These are phyloP conservation scores for Metopia argyrocephala DNA, from an alignment of 2,888 invertebrate genomes.

Conservation along the genomic window DNA sequence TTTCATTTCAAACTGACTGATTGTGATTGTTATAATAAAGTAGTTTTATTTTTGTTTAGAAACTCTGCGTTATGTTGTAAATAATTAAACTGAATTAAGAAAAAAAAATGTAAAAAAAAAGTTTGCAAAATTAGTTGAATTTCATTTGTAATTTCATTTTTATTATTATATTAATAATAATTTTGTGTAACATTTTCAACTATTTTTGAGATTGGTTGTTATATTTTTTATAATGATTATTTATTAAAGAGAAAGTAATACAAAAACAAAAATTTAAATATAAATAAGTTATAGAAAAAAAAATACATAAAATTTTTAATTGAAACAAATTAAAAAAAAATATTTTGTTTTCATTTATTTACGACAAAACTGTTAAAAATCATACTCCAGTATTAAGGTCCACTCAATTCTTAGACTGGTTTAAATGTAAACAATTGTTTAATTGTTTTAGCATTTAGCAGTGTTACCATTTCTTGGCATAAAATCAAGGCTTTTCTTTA, in stretches of 20 bases:
- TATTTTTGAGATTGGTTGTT: conserved; percentile 54
- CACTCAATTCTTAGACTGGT: no score
- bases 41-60: conserved; percentile 39
- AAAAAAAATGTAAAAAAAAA: conserved; percentile 9
- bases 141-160: conserved; percentile 42
- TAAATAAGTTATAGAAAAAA: conserved; percentile 12
- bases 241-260: conserved; percentile 31
- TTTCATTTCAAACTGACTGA: conserved; percentile 55
- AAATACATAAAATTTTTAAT: conserved; percentile 17
- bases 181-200: conserved; percentile 52
- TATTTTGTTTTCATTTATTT: conserved; percentile 17
- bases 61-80: background rate
- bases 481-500: no score
- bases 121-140: conserved; percentile 2
- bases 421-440: no score
- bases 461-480: no score
- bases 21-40: conserved; percentile 58
- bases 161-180: conserved; percentile 65
- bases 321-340: conserved; percentile 11
- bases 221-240: conserved; percentile 49
- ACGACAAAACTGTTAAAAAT: no score
- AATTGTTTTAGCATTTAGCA: no score
- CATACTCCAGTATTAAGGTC: no score
- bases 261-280: conserved; percentile 11
- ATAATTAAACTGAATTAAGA: background rate